These are phyloP conservation scores for Drepana falcataria DNA, from an alignment of 2,888 invertebrate species.

Conservation along the genomic window DNA sequence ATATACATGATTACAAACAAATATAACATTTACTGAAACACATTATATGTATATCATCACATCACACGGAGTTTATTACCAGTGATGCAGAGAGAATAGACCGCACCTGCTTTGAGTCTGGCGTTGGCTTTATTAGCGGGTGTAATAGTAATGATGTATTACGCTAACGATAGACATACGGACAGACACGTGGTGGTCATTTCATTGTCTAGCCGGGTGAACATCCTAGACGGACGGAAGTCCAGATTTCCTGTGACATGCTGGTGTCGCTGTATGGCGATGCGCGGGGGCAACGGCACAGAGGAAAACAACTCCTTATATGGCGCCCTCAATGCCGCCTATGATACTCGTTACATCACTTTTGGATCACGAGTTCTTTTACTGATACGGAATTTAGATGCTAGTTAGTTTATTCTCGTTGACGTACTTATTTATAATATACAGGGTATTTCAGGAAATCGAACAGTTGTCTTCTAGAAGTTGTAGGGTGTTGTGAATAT, in stretches of 20 bases:
- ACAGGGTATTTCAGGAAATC: too few relatives aligned
- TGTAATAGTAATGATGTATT: constrained; percentile 42
- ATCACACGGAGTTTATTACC: too few relatives aligned
- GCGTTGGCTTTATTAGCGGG: background rate
- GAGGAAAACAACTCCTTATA: constrained; percentile 61
- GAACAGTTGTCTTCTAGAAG: too few relatives aligned
- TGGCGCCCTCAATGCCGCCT: constrained; percentile 49
- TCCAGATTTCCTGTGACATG: constrained; percentile 68
- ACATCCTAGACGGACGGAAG: constrained; percentile 73
- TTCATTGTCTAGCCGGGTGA: constrained; percentile 66
- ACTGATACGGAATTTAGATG: background rate
- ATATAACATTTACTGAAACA: too few relatives aligned
- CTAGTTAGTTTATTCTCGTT: too few relatives aligned
- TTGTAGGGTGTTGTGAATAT: too few relatives aligned
- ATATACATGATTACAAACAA: too few relatives aligned
- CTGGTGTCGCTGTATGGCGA: constrained; percentile 27
- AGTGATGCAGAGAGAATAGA: too few relatives aligned
- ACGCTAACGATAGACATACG: constrained; percentile 45
- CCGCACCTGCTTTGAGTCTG: constrained; percentile 18
- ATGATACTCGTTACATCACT: constrained; percentile 36
- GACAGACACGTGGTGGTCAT: constrained; percentile 56
- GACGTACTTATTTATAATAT: too few relatives aligned
- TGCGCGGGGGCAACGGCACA: constrained; percentile 47
- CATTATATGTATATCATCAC: too few relatives aligned
- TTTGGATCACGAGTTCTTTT: constrained; percentile 22